A percentile compares a stretch with the other conserved stretches of the same genome.
phyloP scores from a whole-genome alignment of 2,888 invertebrate species.

The Apomyelois bistriatella region DNA sequence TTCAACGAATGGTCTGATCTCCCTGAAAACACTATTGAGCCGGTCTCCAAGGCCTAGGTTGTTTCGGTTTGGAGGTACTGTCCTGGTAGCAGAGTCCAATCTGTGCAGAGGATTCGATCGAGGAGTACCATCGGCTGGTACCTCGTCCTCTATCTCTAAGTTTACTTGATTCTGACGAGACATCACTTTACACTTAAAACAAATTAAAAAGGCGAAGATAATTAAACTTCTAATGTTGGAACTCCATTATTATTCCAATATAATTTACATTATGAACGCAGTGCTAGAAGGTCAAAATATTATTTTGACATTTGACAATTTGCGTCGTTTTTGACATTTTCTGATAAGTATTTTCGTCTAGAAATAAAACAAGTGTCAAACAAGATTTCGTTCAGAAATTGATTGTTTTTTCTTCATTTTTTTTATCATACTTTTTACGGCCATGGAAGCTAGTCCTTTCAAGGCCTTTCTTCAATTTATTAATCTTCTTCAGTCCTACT shows the following conservation, averaged over 20 bases:
- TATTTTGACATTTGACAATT: conserved; percentile 14
- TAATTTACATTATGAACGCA: conserved; percentile 23
- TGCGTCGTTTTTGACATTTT: not conserved
- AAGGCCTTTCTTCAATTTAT: no score
- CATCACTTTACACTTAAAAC: conserved; percentile 37
- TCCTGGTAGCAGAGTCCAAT: conserved; percentile 56
- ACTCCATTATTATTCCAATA: conserved; percentile 38
- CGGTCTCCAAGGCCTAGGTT: conserved; percentile 67
- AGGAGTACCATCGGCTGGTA: conserved; percentile 44
- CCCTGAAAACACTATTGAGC: conserved; percentile 76
- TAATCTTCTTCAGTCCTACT: no score
- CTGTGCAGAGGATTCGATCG: conserved; percentile 52
- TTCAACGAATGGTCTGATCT: conserved; percentile 83
- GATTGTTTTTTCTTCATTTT: no score
- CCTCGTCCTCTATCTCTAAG: conserved; percentile 63
- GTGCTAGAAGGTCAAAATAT: conserved; percentile 32
- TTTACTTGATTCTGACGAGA: conserved; percentile 67
- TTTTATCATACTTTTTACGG: no score
- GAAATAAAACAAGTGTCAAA: no score
- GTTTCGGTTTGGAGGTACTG: conserved; percentile 46
- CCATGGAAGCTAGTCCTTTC: no score
- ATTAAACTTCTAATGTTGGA: conserved; percentile 7
- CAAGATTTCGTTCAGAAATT: no score
- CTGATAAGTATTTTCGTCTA: not conserved
- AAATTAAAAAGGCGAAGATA: conserved; percentile 4